Percentiles rank a stretch among this genome's conserved stretches.
Conservation (phyloP, 2,797 vertebrate genomes). For the Aotus griseimembra region DNA sequence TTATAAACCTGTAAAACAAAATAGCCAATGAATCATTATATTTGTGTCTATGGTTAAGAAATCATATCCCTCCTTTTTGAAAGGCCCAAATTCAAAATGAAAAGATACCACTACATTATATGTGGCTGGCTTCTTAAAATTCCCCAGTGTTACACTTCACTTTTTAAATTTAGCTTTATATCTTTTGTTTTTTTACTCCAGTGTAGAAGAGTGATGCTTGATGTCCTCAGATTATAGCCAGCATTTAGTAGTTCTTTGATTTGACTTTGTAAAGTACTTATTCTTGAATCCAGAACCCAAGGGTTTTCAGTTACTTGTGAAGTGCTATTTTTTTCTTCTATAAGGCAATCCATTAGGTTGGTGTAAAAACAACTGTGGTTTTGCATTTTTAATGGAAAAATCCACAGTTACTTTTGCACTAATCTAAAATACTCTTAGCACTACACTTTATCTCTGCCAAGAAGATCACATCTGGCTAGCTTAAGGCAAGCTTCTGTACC, state of each 20-base stretch:
- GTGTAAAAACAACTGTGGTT: not conserved
- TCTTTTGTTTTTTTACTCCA: slow-evolving; percentile 79
- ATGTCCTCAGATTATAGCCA: slow-evolving; percentile 86
- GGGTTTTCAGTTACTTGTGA: slow-evolving; percentile 85
- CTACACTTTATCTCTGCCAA: slow-evolving; percentile 83
- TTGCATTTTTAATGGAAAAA: not conserved
- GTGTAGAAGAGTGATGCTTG: slow-evolving; percentile 85
- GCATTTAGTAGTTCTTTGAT: slow-evolving; percentile 82
- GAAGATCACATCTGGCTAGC: slow-evolving; percentile 84
- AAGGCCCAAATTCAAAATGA: slow-evolving; percentile 34
- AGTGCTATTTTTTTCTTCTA: slow-evolving; percentile 84
- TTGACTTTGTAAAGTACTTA: slow-evolving; percentile 82
- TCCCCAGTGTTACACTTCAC: not conserved
- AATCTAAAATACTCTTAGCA: slow-evolving; percentile 74
- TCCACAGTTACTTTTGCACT: too few species aligned
- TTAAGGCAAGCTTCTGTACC: slow-evolving; percentile 81
- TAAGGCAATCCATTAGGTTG: slow-evolving; percentile 84
- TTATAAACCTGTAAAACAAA: slow-evolving; percentile 7
- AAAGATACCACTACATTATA: not conserved
- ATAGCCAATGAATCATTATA: not conserved
- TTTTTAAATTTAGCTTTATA: slow-evolving; percentile 86
- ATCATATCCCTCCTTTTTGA: slow-evolving; percentile 9
- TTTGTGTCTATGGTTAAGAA: not conserved
- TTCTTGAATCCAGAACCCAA: slow-evolving; percentile 86
- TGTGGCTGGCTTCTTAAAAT: not conserved